Evolutionary conservation across 2,888 invertebrate genomes (phyloP).

Genomic region (Lottia gigantea): DNA sequence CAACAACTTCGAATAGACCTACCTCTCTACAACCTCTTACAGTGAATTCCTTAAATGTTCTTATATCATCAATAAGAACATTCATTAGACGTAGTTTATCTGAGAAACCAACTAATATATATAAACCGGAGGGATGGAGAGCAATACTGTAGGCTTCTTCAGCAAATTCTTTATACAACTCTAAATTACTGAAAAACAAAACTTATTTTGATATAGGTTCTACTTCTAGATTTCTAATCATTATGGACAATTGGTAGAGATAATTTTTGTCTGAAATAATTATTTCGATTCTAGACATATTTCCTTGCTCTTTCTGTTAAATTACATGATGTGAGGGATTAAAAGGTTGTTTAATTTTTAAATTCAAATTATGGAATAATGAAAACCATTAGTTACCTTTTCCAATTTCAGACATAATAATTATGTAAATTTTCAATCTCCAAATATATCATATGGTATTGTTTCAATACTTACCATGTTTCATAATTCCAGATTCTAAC

Average conservation of each 20-base stretch:
- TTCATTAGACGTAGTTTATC: slow-evolving; percentile 90
- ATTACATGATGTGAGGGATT: too few species aligned
- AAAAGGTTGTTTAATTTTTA: too few species aligned
- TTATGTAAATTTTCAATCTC: too few species aligned
- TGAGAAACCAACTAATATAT: slow-evolving; percentile 88
- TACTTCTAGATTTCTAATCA: too few species aligned
- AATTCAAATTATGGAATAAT: too few species aligned
- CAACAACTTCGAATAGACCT: not conserved
- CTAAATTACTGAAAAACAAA: slow-evolving; percentile 70
- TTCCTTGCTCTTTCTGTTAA: too few species aligned
- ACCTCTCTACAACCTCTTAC: slow-evolving; percentile 80
- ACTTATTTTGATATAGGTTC: not conserved
- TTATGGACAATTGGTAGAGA: too few species aligned
- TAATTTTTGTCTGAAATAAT: too few species aligned
- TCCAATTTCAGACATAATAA: too few species aligned
- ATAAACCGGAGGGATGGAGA: slow-evolving; percentile 83
- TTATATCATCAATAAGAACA: slow-evolving; percentile 87
- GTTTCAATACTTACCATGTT: slow-evolving; percentile 72
- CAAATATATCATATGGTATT: too few species aligned
- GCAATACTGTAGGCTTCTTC: slow-evolving; percentile 84
- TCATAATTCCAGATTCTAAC: slow-evolving; percentile 93
- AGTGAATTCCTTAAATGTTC: slow-evolving; percentile 77
- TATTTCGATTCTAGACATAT: too few species aligned
- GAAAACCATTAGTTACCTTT: too few species aligned
- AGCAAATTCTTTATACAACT: slow-evolving; percentile 80